Conservation (phyloP, 1,140 invertebrate species). For the Bombus fervidus region DNA sequence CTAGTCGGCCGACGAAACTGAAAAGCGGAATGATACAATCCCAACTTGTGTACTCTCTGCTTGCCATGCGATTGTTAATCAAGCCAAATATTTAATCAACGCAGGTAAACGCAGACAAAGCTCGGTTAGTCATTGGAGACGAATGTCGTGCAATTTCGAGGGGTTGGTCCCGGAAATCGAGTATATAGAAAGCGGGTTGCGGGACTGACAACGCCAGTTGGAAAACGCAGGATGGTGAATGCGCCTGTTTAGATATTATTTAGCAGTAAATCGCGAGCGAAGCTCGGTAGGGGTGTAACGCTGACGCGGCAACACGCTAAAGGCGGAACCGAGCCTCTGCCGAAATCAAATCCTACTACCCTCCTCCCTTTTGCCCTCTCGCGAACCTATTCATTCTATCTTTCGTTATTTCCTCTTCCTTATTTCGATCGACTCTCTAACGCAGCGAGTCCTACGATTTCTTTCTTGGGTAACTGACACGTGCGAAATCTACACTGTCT, state of each 20-base stretch:
- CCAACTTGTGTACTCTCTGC: not conserved
- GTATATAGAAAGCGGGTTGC: constrained; percentile 20
- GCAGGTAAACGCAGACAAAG: constrained; percentile 46
- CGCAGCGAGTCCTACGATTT: not conserved
- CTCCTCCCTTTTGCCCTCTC: not conserved
- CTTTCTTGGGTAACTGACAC: no score
- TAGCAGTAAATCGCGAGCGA: constrained; percentile 77
- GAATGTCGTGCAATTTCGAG: constrained; percentile 22
- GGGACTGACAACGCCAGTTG: constrained; percentile 32
- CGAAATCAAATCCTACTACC: constrained; percentile 58
- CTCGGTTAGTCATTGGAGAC: constrained; percentile 4
- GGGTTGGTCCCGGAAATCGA: not conserved
- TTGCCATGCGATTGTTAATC: constrained; percentile 64
- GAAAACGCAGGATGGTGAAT: constrained; percentile 49
- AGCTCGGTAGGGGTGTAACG: constrained; percentile 74
- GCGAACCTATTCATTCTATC: not conserved
- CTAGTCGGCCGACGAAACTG: not conserved
- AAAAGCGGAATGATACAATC: not conserved
- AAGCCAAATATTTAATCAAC: constrained; percentile 69
- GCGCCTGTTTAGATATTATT: constrained; percentile 79
- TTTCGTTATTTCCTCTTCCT: constrained; percentile 36
- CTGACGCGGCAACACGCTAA: constrained; percentile 80
- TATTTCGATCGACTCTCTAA: not conserved
- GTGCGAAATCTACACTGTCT: no score
- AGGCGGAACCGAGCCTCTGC: constrained; percentile 74